phyloP scores from a whole-genome alignment of 2,797 vertebrate genomes.

The Rhincodon typus region DNA sequence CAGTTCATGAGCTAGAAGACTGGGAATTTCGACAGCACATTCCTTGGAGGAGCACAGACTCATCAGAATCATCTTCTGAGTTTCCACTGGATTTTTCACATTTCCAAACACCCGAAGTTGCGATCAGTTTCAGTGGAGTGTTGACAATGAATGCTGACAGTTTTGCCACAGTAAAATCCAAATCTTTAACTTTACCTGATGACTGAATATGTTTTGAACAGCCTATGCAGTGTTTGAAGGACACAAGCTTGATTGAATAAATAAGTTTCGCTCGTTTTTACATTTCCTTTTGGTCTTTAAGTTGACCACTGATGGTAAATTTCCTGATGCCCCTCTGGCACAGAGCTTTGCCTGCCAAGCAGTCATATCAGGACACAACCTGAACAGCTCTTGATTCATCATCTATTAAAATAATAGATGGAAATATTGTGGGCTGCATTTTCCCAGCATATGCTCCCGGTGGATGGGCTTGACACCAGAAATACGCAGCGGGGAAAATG shows the following conservation, averaged over 20 bases:
- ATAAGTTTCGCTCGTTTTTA: not conserved
- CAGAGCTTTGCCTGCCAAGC: not conserved
- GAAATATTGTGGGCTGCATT: not conserved
- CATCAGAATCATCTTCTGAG: not conserved
- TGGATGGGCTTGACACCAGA: not conserved
- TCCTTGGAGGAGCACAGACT: not conserved
- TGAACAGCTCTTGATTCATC: not conserved
- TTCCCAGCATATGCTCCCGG: not conserved
- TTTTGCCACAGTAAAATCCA: not conserved
- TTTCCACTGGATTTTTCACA: not conserved
- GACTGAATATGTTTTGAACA: not conserved
- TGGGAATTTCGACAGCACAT: not conserved
- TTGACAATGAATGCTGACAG: not conserved
- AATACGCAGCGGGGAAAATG: not conserved
- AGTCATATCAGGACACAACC: not conserved
- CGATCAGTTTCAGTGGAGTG: not conserved
- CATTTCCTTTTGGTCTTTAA: not conserved
- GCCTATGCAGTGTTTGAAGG: not conserved
- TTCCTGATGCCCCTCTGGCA: not conserved
- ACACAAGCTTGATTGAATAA: not conserved
- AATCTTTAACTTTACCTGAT: not conserved
- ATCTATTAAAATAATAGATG: constrained; percentile 1
- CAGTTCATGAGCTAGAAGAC: not conserved
- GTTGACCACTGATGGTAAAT: not conserved
- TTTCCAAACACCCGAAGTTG: not conserved